These are phyloP conservation scores for Epicampocera succincta DNA, from an alignment of 2,888 invertebrate species.

Conservation along the genomic window DNA sequence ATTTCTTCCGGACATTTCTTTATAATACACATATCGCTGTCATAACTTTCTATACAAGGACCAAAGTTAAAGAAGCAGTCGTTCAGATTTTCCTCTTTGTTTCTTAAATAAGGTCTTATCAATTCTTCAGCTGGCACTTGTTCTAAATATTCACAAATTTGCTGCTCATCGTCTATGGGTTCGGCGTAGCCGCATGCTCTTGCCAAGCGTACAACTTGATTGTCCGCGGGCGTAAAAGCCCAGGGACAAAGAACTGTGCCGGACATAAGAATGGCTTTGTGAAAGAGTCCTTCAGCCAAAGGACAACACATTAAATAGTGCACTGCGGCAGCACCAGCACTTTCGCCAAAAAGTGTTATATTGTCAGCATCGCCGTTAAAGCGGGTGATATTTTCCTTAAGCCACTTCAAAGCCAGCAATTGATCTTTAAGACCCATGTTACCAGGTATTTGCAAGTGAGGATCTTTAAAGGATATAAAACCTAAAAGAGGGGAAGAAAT, in stretches of 20 bases:
- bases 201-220: conserved; percentile 76
- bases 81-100: conserved; percentile 73
- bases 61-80: conserved; percentile 78
- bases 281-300: conserved; percentile 79
- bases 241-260: conserved; percentile 77
- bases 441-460: conserved; percentile 81
- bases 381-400: conserved; percentile 80
- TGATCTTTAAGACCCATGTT: conserved; percentile 83
- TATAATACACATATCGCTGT: conserved; percentile 74
- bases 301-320: conserved; percentile 82
- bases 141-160: conserved; percentile 72
- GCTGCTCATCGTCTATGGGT: conserved; percentile 72
- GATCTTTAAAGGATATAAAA: conserved; percentile 77
- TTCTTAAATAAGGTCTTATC: conserved; percentile 75
- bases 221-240: conserved; percentile 73
- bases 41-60: conserved; percentile 79
- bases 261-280: conserved; percentile 79
- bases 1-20: conserved; percentile 74
- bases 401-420: conserved; percentile 82
- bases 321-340: conserved; percentile 82
- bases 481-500: background rate
- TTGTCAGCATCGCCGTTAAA: conserved; percentile 83
- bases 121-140: conserved; percentile 71
- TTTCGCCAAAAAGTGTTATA: conserved; percentile 83
- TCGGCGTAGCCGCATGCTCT: conserved; percentile 73